These are phyloP conservation scores for Chaetoderma sp. DNA, from an alignment of 2,888 invertebrate genomes.

Conservation along the genomic window DNA sequence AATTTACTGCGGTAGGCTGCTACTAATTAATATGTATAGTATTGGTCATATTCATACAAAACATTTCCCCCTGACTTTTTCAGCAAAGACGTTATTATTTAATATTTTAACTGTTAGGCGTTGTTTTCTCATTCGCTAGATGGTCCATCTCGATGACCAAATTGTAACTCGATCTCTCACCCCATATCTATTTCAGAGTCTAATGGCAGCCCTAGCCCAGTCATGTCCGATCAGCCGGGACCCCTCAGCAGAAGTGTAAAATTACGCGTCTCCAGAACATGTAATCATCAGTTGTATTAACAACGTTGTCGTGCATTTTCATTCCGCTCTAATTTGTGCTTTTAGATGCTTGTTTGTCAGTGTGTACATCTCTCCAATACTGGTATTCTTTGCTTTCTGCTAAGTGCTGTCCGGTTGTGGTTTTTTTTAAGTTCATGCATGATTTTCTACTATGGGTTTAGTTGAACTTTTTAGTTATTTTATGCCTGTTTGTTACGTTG, in stretches of 20 bases:
- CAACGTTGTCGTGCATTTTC: not conserved
- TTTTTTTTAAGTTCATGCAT: not conserved
- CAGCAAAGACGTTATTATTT: too few relatives aligned
- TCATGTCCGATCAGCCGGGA: constrained; percentile 60
- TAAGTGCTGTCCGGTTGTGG: not conserved
- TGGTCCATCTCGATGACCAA: too few relatives aligned
- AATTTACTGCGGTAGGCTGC: too few relatives aligned
- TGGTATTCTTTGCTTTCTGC: not conserved
- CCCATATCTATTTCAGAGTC: constrained; percentile 66
- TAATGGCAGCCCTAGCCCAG: constrained; percentile 60
- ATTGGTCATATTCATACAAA: too few relatives aligned
- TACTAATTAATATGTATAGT: too few relatives aligned
- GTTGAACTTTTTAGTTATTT: not conserved
- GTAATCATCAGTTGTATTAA: constrained; percentile 41
- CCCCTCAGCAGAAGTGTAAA: constrained; percentile 64
- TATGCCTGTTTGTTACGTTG: not conserved
- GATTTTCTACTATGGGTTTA: not conserved
- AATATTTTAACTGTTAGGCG: too few relatives aligned
- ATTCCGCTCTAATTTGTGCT: constrained; percentile 3
- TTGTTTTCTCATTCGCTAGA: too few relatives aligned
- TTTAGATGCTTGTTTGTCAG: not conserved
- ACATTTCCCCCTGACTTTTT: too few relatives aligned
- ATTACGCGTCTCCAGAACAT: constrained; percentile 64
- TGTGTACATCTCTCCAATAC: not conserved
- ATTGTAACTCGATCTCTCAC: too few relatives aligned